Evolutionary conservation across 2,797 vertebrate genomes (phyloP).

Genomic region (Trachops cirrhosus): DNA sequence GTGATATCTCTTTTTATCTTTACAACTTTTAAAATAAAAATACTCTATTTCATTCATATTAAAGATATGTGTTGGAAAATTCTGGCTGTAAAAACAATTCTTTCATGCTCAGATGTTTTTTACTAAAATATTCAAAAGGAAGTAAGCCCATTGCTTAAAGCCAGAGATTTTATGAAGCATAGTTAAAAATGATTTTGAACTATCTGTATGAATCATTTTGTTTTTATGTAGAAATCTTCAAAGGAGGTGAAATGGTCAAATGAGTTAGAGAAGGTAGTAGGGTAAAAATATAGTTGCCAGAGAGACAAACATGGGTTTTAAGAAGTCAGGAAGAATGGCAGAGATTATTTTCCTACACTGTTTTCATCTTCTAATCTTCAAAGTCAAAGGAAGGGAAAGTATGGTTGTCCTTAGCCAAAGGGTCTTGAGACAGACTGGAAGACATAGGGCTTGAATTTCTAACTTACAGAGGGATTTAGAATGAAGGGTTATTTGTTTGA

Average conservation of each 20-base stretch:
- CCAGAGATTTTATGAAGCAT: neutral
- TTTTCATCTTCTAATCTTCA: slow-evolving; percentile 34
- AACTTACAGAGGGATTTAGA: neutral
- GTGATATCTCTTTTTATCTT: neutral
- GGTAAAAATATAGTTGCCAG: neutral
- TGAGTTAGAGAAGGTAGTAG: neutral
- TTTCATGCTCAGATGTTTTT: slow-evolving; percentile 13
- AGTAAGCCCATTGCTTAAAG: neutral
- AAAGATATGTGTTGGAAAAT: neutral
- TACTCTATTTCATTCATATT: neutral
- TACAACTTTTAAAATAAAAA: slow-evolving; percentile 25
- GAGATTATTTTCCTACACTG: neutral
- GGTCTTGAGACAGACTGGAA: neutral
- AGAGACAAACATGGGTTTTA: slow-evolving; percentile 1
- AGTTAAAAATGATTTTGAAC: neutral
- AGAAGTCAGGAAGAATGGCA: neutral
- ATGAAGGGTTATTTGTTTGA: neutral
- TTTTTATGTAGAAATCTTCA: neutral
- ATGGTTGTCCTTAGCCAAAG: neutral
- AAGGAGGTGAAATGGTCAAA: neutral
- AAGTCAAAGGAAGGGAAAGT: neutral
- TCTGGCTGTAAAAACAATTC: neutral
- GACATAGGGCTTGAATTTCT: slow-evolving; percentile 7
- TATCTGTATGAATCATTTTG: neutral
- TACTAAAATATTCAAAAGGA: slow-evolving; percentile 32